Evolutionary conservation across 2,888 invertebrate species (phyloP), one percentile per base, ranked within the genome.

Genomic region (Pherbina coryleti): DNA sequence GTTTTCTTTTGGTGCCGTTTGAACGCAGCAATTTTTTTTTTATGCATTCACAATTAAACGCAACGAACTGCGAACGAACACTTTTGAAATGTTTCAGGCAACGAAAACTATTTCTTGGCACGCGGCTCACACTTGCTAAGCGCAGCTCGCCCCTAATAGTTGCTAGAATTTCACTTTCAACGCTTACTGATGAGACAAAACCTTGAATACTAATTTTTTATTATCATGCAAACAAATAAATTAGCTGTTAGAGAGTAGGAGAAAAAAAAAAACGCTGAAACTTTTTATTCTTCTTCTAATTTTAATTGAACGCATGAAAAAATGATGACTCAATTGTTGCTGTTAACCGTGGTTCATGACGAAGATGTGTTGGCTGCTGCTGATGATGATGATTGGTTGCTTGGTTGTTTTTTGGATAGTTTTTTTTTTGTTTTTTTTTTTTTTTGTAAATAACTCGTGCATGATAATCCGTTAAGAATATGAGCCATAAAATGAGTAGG

Each of bases 11-110:
- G n/a, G 7, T 19, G 17, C n/a, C 34, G 7, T 19, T 14, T 60
- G 3, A 25, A 44, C 3, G 62, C 17, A 49, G 49, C 28, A 44
- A 17, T 71, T 53, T 72, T 28, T 55, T 3, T 9, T 75, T 69
- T 37, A 55, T 44, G 67, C 69, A 69, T 60, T 69, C 25, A 37
- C 51, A 67, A 37, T 73, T 66, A 70, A 74, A 44, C 74, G 44
- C 44, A 49, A 44, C 37, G 37, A 37, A 37, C 44, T 44, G 44
- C 44, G 44, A 44, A 31, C 31, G 5, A 31, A 44, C 44, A 34
- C 25, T 34, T 28, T 25, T 34, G 51, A 66, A 75, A 51, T 49
- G 9, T 49, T 51, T 51, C 51, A 14, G n/a, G 31, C 14, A 64
- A 14, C 34, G 34, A n/a, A 14, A 44, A 44, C 44, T 44, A 14